phyloP scores from a whole-genome alignment of 1,140 invertebrate genomes.

The Zaprionus kolodkinae region DNA sequence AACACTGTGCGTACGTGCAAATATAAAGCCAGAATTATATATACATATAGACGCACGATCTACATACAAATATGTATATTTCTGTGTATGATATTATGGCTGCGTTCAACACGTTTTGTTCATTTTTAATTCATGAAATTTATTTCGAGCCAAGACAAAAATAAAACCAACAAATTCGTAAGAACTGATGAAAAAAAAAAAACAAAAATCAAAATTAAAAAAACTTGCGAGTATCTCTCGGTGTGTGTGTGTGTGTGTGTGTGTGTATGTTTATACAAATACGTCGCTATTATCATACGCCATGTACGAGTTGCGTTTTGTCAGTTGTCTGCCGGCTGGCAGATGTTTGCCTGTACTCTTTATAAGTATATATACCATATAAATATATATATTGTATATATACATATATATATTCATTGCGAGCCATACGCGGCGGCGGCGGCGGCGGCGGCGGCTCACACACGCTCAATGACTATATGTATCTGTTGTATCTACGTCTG shows the following conservation, averaged over 20 bases:
- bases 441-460: slow-evolving; percentile 15
- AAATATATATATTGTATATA: neutral
- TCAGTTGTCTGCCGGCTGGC: slow-evolving; percentile 30
- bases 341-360: slow-evolving; percentile 23
- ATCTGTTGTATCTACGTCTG: slow-evolving; percentile 5
- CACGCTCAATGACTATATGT: slow-evolving; percentile 52
- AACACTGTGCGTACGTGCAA: slow-evolving; percentile 5
- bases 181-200: slow-evolving; percentile 27
- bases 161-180: slow-evolving; percentile 46
- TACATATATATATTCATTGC: slow-evolving; percentile 11
- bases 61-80: neutral
- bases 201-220: slow-evolving; percentile 18
- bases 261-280: neutral
- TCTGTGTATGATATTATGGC: too few relatives aligned
- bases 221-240: slow-evolving; percentile 10
- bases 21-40: slow-evolving; percentile 16
- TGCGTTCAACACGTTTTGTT: slow-evolving; percentile 70
- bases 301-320: slow-evolving; percentile 35
- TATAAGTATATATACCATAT: neutral
- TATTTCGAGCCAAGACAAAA: slow-evolving; percentile 65
- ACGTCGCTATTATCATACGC: slow-evolving; percentile 1
- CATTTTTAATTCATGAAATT: slow-evolving; percentile 78
- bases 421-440: neutral
- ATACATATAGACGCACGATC: slow-evolving; percentile 25
- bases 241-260: neutral